Evolutionary conservation across 2,113 vertebrate species (phyloP).

Genomic region (Morone chrysops): DNA sequence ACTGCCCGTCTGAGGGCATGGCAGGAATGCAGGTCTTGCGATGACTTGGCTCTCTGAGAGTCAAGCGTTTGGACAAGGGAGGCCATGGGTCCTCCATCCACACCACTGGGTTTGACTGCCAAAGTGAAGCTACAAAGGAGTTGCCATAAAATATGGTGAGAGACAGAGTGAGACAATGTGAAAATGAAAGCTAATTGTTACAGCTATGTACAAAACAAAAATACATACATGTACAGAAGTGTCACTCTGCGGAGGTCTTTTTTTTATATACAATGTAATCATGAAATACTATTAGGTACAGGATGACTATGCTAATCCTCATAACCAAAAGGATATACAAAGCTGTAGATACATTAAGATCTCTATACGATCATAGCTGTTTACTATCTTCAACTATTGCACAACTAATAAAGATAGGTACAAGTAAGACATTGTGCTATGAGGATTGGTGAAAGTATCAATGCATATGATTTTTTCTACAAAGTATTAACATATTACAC

Average conservation of each 20-base stretch:
- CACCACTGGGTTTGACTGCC: conserved; percentile 79
- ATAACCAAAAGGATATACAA: conserved; percentile 80
- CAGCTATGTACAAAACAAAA: conserved; percentile 80
- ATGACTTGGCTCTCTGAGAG: conserved; percentile 57
- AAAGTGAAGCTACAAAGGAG: conserved; percentile 79
- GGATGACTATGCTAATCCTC: conserved; percentile 80
- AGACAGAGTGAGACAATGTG: conserved; percentile 75
- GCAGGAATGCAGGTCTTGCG: conserved; percentile 58
- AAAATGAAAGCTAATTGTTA: conserved; percentile 75
- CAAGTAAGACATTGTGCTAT: conserved; percentile 77
- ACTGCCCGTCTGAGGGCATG: conserved; percentile 59
- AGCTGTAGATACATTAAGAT: conserved; percentile 81
- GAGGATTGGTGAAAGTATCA: conserved; percentile 71
- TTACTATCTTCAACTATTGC: conserved; percentile 79
- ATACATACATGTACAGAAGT: conserved; percentile 79
- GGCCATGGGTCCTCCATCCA: conserved; percentile 65
- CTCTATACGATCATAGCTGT: conserved; percentile 79
- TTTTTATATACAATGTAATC: conserved; percentile 81
- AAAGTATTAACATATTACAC: conserved; percentile 66
- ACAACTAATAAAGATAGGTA: conserved; percentile 78
- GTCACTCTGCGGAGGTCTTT: conserved; percentile 77
- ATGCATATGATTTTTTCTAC: conserved; percentile 75
- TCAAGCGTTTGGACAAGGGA: conserved; percentile 65
- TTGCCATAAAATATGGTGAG: conserved; percentile 79
- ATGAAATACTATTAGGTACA: conserved; percentile 79